These are phyloP conservation scores for Linepithema humile DNA, from an alignment of 1,140 invertebrate species.

Conservation along the genomic window DNA sequence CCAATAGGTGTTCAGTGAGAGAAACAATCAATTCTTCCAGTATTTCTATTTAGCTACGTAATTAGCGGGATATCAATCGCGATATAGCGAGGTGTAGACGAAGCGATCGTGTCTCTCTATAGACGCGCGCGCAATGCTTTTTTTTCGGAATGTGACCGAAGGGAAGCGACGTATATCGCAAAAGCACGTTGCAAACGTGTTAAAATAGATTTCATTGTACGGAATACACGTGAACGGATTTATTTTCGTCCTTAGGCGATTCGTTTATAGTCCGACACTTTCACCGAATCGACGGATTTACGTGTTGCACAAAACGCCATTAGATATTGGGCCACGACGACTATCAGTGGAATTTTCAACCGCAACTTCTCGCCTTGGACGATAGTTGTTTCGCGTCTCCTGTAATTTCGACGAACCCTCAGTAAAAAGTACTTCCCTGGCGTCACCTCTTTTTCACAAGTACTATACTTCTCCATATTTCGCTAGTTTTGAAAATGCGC, in stretches of 20 bases:
- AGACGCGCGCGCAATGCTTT: background rate
- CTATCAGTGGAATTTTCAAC: background rate
- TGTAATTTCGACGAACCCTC: conserved; percentile 13
- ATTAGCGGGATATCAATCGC: conserved; percentile 17
- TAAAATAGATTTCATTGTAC: conserved; percentile 33
- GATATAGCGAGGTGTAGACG: conserved; percentile 32
- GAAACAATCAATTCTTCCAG: conserved; percentile 57
- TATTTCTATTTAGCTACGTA: conserved; percentile 57
- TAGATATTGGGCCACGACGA: conserved; percentile 50
- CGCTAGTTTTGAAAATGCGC: background rate
- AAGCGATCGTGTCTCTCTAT: background rate
- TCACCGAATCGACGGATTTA: conserved; percentile 15
- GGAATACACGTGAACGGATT: background rate
- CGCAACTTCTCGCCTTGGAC: conserved; percentile 11
- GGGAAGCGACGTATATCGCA: conserved; percentile 26
- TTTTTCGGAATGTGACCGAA: conserved; percentile 39
- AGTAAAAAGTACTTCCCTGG: background rate
- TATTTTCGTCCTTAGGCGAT: background rate
- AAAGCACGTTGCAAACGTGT: conserved; percentile 11
- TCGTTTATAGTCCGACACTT: background rate
- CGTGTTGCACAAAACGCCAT: conserved; percentile 59
- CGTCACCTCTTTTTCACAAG: background rate
- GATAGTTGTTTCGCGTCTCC: conserved; percentile 35
- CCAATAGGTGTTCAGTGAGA: conserved; percentile 60
- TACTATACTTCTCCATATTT: background rate